phyloP scores from a whole-genome alignment of 2,113 vertebrate genomes.

The Gallinago media region DNA sequence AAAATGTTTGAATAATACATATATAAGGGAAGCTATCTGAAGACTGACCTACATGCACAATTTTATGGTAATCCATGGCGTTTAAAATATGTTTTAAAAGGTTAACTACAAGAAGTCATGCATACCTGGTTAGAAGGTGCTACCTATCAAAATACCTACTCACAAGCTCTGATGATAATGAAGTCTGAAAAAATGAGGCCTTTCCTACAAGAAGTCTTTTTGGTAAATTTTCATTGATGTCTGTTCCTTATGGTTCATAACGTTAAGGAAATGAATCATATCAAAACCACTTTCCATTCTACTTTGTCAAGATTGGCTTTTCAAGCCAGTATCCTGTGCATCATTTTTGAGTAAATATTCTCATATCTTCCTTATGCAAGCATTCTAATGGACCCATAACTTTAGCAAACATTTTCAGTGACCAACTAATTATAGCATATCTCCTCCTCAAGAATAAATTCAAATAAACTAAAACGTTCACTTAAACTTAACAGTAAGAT shows the following conservation, averaged over 20 bases:
- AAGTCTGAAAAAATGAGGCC: neutral
- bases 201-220: neutral
- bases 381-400: conserved; percentile 14
- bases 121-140: neutral
- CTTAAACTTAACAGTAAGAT: conserved; percentile 34
- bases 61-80: neutral
- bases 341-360: neutral
- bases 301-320: neutral
- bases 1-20: neutral
- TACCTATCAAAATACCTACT: neutral
- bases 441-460: conserved; percentile 46
- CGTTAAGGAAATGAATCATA: neutral
- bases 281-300: neutral
- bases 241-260: neutral
- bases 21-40: neutral
- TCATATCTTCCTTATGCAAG: neutral
- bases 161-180: neutral
- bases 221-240: neutral
- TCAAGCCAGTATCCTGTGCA: neutral
- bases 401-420: conserved; percentile 28
- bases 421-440: conserved; percentile 12
- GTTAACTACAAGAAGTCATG: neutral
- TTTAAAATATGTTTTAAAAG: neutral
- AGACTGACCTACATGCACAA: neutral
- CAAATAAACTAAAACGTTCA: neutral